Percentiles rank a stretch among this genome's conserved stretches.
Evolutionary conservation across 2,888 invertebrate genomes (phyloP).

Genomic region (Apocheima hispidaria): DNA sequence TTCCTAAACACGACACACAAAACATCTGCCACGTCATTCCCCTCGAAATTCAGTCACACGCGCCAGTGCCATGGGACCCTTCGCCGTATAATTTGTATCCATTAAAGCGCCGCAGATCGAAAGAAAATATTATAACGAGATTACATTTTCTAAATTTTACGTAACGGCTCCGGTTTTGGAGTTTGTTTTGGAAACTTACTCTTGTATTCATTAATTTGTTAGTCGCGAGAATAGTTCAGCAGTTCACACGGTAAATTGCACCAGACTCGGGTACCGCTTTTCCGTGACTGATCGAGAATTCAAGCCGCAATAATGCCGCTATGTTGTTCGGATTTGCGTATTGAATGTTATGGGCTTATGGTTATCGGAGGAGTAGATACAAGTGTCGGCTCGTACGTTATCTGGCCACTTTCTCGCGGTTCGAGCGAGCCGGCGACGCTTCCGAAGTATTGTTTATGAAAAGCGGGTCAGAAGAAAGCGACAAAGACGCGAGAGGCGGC

Average conservation of each 20-base stretch:
- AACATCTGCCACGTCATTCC: slow-evolving; percentile 69
- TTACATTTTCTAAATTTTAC: slow-evolving; percentile 46
- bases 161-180: slow-evolving; percentile 34
- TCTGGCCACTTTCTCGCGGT: slow-evolving; percentile 80
- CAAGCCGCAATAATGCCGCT: slow-evolving; percentile 48
- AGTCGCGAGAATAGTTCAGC: slow-evolving; percentile 48
- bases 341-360: slow-evolving; percentile 46
- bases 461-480: slow-evolving; percentile 85
- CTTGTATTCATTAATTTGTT: slow-evolving; percentile 40
- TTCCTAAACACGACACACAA: slow-evolving; percentile 44
- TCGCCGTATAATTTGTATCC: slow-evolving; percentile 59
- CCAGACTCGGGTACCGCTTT: slow-evolving; percentile 55
- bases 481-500: slow-evolving; percentile 68
- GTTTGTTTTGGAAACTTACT: slow-evolving; percentile 47
- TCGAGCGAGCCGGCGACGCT: slow-evolving; percentile 64
- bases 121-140: slow-evolving; percentile 46
- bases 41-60: slow-evolving; percentile 46
- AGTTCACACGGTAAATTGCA: slow-evolving; percentile 59
- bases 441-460: slow-evolving; percentile 84
- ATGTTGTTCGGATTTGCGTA: slow-evolving; percentile 46
- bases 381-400: slow-evolving; percentile 64
- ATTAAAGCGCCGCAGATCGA: slow-evolving; percentile 51
- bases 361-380: slow-evolving; percentile 60
- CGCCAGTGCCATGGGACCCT: slow-evolving; percentile 47
- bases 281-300: slow-evolving; percentile 58